These are phyloP conservation scores for Cryptotermes secundus DNA, from an alignment of 1,140 invertebrate genomes.

Conservation along the genomic window DNA sequence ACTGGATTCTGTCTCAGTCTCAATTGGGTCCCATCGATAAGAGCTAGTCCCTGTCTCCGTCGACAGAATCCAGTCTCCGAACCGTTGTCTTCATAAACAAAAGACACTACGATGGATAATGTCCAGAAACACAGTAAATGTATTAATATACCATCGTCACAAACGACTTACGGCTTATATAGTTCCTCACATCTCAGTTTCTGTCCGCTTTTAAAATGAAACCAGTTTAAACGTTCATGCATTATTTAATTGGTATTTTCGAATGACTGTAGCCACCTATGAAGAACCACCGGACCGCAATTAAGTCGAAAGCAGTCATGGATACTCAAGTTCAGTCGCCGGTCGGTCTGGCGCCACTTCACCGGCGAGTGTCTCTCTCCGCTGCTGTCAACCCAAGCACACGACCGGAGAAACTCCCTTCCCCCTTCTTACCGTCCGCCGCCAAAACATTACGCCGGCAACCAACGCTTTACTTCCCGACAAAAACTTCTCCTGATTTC, in stretches of 20 bases:
- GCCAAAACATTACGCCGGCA: not conserved
- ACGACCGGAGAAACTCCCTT: not conserved
- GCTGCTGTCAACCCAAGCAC: not conserved
- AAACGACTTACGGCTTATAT: too few species aligned
- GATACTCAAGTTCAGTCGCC: conserved; percentile 3
- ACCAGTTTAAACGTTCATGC: not conserved
- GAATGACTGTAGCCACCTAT: conserved; percentile 16
- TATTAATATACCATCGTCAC: too few species aligned
- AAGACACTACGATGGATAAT: too few species aligned
- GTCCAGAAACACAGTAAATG: too few species aligned
- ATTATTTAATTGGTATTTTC: not conserved
- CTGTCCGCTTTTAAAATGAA: not conserved
- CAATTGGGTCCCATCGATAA: too few species aligned
- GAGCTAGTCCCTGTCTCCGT: too few species aligned
- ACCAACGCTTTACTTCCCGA: too few species aligned
- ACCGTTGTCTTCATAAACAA: too few species aligned
- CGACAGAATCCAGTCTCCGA: too few species aligned
- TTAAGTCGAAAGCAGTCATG: not conserved
- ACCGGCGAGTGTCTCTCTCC: not conserved
- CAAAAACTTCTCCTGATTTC: not conserved
- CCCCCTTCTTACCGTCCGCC: not conserved
- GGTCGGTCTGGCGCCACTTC: not conserved
- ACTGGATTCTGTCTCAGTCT: too few species aligned
- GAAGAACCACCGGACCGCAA: not conserved
- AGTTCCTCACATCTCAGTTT: not conserved